Percentiles rank a stretch among this genome's conserved stretches.
Evolutionary conservation across 2,888 invertebrate species (phyloP).

Genomic region (Leptura quadrifasciata): DNA sequence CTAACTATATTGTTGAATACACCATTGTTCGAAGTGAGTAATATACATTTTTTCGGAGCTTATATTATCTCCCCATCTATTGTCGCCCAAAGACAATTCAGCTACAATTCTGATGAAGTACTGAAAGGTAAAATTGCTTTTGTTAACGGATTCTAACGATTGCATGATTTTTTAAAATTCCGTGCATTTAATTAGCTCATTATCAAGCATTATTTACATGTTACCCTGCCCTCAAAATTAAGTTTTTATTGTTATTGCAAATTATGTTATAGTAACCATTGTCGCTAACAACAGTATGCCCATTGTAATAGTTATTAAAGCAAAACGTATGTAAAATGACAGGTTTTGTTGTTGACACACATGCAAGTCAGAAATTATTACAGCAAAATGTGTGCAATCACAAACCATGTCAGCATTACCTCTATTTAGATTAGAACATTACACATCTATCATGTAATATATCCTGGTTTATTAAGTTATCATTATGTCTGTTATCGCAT

Average conservation of each 20-base stretch:
- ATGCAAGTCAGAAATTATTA: conserved; percentile 17
- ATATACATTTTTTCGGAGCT: too few species aligned
- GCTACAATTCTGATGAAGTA: too few species aligned
- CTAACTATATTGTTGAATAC: too few species aligned
- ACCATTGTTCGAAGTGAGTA: too few species aligned
- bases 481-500: background rate
- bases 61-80: too few species aligned
- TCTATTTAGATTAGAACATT: conserved; percentile 4
- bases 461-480: background rate
- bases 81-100: too few species aligned
- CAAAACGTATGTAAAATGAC: conserved; percentile 30
- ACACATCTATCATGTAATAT: background rate
- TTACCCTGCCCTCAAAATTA: conserved; percentile 38
- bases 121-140: background rate
- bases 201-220: conserved; percentile 33
- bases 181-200: conserved; percentile 37
- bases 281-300: conserved; percentile 25
- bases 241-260: conserved; percentile 29
- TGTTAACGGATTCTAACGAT: conserved; percentile 18
- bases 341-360: conserved; percentile 36
- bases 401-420: conserved; percentile 24
- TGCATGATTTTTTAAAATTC: conserved; percentile 28
- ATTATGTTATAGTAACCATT: conserved; percentile 37
- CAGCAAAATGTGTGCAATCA: conserved; percentile 16
- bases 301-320: conserved; percentile 22